Base-by-base conservation (phyloP, 2,888 invertebrate species). In the Tillus elongatus region DNA sequence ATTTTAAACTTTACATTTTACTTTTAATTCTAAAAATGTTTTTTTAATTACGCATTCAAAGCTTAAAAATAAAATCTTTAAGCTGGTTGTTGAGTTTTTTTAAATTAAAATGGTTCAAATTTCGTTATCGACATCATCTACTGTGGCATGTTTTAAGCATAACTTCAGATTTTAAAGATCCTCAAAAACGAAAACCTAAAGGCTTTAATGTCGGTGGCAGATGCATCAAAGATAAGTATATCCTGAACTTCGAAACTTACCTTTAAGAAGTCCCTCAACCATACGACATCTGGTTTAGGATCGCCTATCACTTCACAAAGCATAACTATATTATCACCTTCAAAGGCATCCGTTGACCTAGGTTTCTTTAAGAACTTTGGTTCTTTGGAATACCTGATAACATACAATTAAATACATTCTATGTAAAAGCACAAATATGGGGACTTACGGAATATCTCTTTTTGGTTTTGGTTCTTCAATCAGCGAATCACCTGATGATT, bases 241-340 rank as follows among this genome's bases (percentile, higher is more conserved):
- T n/a, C n/a, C n/a, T n/a, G n/a, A n/a, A n/a, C n/a, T n/a, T 19
- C n/a, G 6, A 19, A 8, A 57, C 72, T 70, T 68, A 88, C 89
- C 75, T 84, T 87, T 15, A 89, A 69, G 65, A 86, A 86, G 63
- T 90, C 90, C 51, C 90, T 72, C 2, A 88, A 72, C 90, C 90
- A 91, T 47, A 82, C 74, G 10, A 91, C 86, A 50, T 88, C 84
- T 13, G 90, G 89, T 57, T 85, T 84, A 1, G 90, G 90, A 64
- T 88, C 85, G 1, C 88, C 90, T 24, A 85, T 79, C 12, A 93
- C 89, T 61, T 90, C 89, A 53, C 91, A 92, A 41, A 79, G 72
- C 46, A 93, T 85, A 35, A 85, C 79, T 36, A 92, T 84, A 11
- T 82, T 82, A 57, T 89, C 89, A 0, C 89, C 90, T 61, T 91